Conservation (phyloP, 2,797 vertebrate species). For the Euthynnus affinis region DNA sequence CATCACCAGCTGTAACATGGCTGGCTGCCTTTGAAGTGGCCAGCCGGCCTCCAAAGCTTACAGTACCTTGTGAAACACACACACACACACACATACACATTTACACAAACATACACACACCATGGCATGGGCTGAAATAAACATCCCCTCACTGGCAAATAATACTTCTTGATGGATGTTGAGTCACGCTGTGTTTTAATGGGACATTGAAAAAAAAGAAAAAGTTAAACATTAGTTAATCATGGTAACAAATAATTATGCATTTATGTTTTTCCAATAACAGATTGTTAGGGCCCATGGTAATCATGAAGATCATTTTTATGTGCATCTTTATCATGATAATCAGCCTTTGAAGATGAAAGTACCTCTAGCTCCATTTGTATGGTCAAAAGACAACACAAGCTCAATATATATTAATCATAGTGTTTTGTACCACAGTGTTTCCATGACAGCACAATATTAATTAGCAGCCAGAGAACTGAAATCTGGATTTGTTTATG, state of each 20-base stretch:
- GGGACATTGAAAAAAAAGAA: conserved; percentile 8
- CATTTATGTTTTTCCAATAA: conserved; percentile 36
- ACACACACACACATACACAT: conserved; percentile 31
- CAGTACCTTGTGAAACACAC: conserved; percentile 40
- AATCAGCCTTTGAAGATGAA: too few species aligned
- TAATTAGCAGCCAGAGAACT: background rate
- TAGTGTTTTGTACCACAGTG: background rate
- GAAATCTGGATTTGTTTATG: background rate
- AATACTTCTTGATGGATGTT: conserved; percentile 62
- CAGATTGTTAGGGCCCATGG: background rate
- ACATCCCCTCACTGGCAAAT: conserved; percentile 55
- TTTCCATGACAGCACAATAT: background rate
- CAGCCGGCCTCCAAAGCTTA: conserved; percentile 44
- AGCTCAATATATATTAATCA: background rate
- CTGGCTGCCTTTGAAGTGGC: conserved; percentile 71
- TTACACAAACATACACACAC: background rate
- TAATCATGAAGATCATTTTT: conserved; percentile 21
- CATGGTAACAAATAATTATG: background rate
- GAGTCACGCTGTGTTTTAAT: conserved; percentile 49
- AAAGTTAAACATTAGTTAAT: too few species aligned
- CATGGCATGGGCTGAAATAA: conserved; percentile 31
- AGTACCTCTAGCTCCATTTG: background rate
- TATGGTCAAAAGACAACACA: background rate
- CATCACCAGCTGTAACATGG: conserved; percentile 59
- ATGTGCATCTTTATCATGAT: conserved; percentile 1